Evolutionary conservation across 2,113 vertebrate genomes (phyloP), one percentile per base, ranked within the genome.

Genomic region (Centropus bengalensis): DNA sequence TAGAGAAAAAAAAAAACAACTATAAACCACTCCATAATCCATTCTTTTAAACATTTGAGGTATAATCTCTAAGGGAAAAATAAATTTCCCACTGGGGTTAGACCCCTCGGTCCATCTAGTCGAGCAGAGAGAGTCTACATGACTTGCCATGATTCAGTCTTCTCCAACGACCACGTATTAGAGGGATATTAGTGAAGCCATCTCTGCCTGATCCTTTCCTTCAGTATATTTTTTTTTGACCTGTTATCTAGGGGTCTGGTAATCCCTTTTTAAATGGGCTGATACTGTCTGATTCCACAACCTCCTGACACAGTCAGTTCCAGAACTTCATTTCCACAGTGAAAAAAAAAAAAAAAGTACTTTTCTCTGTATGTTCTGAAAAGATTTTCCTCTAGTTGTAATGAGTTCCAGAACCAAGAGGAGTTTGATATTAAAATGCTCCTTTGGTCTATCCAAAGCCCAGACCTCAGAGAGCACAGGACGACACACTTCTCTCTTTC

Each of bases 321-420:
- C 88, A 93, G 49, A 89, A 76, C n/a, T 66, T 91, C 82, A 45
- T 45, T 71, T 56, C 60, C 52, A 27, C 40, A 30, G 27, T 1
- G 1, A 19, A 8, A 36, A 36, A 36, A 36, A 36, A 36, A 36
- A 55, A 73, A 67, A 62, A 55, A 56, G 7, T 5, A 6, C 56
- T 68, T 92, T 51, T 28, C 42, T 59, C 21, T 22, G 21, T 52
- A 42, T 8, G 12, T 47, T 75, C 68, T 47, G 44, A 85, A 58
- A 17, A 64, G 49, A 49, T 69, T 68, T 86, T 77, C 36, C 49
- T 36, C 55, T 32, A 2, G 0, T 66, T 86, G 36, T 60, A 32
- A 36, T 73, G 80, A 88, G 45, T 36, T 93, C 88, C 68, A 93
- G 75, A 80, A 82, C 30, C n/a, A 66, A 54, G n/a, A 45, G 12